Evolutionary conservation across 2,888 invertebrate genomes (phyloP).

Genomic region (Mimachlamys varia): DNA sequence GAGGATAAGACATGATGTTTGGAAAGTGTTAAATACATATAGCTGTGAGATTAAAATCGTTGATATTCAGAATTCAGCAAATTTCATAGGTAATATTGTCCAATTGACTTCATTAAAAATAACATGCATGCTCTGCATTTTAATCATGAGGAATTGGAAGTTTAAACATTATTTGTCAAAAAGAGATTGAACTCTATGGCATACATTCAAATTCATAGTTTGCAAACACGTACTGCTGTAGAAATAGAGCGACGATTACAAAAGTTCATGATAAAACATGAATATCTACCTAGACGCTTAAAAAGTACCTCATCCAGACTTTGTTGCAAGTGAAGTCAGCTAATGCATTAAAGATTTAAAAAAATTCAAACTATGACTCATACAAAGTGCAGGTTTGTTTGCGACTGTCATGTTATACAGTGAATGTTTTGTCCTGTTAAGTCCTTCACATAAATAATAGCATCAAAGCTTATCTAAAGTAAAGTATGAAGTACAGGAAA

Average conservation of each 20-base stretch:
- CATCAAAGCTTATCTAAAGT: background rate
- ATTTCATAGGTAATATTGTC: background rate
- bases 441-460: background rate
- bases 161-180: background rate
- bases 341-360: background rate
- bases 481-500: background rate
- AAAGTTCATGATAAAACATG: no score
- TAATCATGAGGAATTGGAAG: background rate
- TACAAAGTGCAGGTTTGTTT: background rate
- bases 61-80: background rate
- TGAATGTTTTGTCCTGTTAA: background rate
- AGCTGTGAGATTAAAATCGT: no score
- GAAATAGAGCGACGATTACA: no score
- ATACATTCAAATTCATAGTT: background rate
- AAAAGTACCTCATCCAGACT: no score
- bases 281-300: no score
- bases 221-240: background rate
- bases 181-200: background rate
- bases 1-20: no score
- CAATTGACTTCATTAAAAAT: background rate
- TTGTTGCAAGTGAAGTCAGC: background rate
- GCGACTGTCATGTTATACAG: background rate
- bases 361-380: background rate
- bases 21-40: no score
- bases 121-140: background rate